Base-by-base conservation (phyloP, 2,797 vertebrate species). In the Uromys caudimaculatus region DNA sequence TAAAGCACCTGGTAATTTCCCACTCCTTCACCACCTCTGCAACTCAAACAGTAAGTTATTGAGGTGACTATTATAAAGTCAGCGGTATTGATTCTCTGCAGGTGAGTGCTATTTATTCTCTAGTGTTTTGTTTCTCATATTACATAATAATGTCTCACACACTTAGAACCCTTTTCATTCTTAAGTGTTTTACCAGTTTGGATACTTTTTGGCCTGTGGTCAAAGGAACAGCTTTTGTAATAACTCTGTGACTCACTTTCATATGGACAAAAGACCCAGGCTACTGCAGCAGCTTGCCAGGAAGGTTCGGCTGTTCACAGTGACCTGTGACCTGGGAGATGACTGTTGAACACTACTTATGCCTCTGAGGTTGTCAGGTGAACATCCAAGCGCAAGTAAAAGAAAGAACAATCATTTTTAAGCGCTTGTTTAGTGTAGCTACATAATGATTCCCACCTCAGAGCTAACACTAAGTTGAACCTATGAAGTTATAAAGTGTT, bases 1-100 rank as follows among this genome's bases (percentile, higher is more conserved):
- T 95, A 81, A 97, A 98, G 96, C 97, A 98, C 93, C 97, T 97
- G 90, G 83, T 96, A 97, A 98, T 98, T 98, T 97, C 97, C 97
- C 96, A 94, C 89, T 97, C 97, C 97, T 96, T 97, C 93, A 97
- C 96, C 97, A 85, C 94, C 97, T 97, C 89, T 97, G 93, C 94
- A 82, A 96, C 97, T 97, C 91, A 92, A 98, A 95, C 93, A 0
- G n/a, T 94, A 95, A 82, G 95, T 97, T 96, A 94, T 9, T 5
- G 95, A 97, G 96, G 94, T 87, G 89, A 97, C 60, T 78, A 58
- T 91, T 88, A 58, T 97, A 75, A 93, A 97, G 96, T 90, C 83
- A 89, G 79, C 0, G 1, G 78, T 93, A 96, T 90, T 71, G 95
- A 97, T 98, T 96, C 94, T 96, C 93, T 86, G 95, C 73, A 97